These are phyloP conservation scores for Agrotis puta DNA, from an alignment of 2,888 invertebrate species.

Conservation along the genomic window DNA sequence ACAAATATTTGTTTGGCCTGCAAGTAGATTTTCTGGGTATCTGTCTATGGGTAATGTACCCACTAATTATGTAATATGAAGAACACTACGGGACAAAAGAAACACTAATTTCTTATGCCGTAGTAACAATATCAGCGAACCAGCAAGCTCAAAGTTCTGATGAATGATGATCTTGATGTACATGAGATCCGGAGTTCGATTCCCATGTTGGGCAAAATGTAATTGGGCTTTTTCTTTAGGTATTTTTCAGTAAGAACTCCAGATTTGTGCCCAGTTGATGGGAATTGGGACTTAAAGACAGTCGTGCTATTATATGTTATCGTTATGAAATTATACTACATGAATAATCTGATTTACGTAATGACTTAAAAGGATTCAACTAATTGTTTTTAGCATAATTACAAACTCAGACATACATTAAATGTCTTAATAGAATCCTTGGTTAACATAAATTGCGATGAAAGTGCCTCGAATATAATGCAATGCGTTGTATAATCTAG, in stretches of 20 bases:
- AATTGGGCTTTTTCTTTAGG: not conserved
- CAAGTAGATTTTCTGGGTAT: no score
- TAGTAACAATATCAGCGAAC: not conserved
- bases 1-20: no score
- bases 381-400: no score
- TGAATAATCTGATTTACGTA: not conserved
- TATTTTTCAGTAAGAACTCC: not conserved
- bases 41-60: no score
- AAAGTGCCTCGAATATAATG: constrained; percentile 44
- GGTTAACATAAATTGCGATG: constrained; percentile 11
- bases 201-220: not conserved
- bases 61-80: no score
- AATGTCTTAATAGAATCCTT: not conserved
- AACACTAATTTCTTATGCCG: not conserved
- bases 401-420: not conserved
- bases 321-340: not conserved
- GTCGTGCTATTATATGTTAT: not conserved
- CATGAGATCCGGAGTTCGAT: not conserved
- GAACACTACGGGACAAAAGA: not conserved
- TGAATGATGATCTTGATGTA: not conserved
- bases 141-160: not conserved
- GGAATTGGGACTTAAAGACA: not conserved
- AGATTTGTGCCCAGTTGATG: not conserved
- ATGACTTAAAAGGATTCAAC: not conserved
- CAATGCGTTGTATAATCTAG: constrained; percentile 49